A percentile compares a stretch with the other conserved stretches of the same genome.
phyloP scores from a whole-genome alignment of 2,888 invertebrate genomes.

The Spodoptera littoralis region DNA sequence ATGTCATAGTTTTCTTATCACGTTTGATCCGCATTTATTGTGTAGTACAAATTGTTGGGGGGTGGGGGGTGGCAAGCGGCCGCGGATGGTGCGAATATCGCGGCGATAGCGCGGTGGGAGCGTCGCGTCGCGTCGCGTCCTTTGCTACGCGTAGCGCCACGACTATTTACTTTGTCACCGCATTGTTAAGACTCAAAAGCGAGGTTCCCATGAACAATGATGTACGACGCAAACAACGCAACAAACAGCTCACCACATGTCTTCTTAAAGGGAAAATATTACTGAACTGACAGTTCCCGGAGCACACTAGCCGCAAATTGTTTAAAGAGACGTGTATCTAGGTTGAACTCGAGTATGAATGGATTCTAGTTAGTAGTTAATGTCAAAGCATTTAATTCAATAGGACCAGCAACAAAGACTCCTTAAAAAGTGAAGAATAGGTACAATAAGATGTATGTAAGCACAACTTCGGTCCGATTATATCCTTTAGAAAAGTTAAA shows the following conservation, averaged over 20 bases:
- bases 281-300: slow-evolving; percentile 15
- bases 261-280: slow-evolving; percentile 21
- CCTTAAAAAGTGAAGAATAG: no score
- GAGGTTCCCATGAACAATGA: slow-evolving; percentile 41
- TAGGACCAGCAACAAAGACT: no score
- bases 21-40: slow-evolving; percentile 32
- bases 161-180: slow-evolving; percentile 47
- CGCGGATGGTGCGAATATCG: background rate
- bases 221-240: slow-evolving; percentile 24
- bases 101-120: background rate
- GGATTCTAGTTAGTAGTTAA: no score
- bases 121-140: background rate
- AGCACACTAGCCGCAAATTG: slow-evolving; percentile 9
- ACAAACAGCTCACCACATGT: slow-evolving; percentile 26
- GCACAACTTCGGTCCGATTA: no score
- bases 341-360: no score
- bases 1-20: slow-evolving; percentile 36
- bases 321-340: background rate
- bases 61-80: background rate
- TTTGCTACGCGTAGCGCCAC: slow-evolving; percentile 3
- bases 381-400: no score
- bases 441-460: no score
- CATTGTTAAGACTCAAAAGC: slow-evolving; percentile 37
- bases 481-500: no score
- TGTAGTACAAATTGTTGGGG: slow-evolving; percentile 34